Conservation (phyloP, 2,888 invertebrate species). For the Bimastos eiseni region DNA sequence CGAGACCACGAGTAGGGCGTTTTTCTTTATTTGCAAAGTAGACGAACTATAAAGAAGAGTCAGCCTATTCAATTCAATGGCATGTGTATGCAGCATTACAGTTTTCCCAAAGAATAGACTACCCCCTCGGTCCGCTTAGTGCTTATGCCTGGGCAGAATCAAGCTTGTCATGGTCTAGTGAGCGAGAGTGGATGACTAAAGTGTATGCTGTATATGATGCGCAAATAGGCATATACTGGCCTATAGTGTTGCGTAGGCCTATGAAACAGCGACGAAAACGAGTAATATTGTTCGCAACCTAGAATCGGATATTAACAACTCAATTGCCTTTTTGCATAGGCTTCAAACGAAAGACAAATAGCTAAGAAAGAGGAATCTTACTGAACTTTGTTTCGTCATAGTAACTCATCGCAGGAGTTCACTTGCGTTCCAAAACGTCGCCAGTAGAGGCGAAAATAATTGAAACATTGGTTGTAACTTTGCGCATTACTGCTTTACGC, state of each 20-base stretch:
- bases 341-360: background rate
- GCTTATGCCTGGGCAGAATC: background rate
- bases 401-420: background rate
- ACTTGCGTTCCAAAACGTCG: background rate
- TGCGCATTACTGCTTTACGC: background rate
- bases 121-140: background rate
- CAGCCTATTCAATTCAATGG: background rate
- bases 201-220: background rate
- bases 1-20: background rate
- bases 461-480: too few relatives aligned
- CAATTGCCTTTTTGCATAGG: background rate
- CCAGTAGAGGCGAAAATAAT: too few relatives aligned
- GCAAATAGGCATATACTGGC: background rate
- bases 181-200: background rate
- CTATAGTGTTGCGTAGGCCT: slow-evolving; percentile 1
- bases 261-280: background rate
- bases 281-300: background rate
- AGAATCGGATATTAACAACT: background rate
- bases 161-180: slow-evolving; percentile 1
- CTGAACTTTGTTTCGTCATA: background rate
- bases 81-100: background rate
- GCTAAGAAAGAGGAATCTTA: background rate
- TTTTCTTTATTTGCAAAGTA: background rate
- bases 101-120: background rate
- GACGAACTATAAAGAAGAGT: background rate